A percentile compares a stretch with the other conserved stretches of the same genome.
Evolutionary conservation across 2,888 invertebrate genomes (phyloP).

Genomic region (Tribolium freemani): DNA sequence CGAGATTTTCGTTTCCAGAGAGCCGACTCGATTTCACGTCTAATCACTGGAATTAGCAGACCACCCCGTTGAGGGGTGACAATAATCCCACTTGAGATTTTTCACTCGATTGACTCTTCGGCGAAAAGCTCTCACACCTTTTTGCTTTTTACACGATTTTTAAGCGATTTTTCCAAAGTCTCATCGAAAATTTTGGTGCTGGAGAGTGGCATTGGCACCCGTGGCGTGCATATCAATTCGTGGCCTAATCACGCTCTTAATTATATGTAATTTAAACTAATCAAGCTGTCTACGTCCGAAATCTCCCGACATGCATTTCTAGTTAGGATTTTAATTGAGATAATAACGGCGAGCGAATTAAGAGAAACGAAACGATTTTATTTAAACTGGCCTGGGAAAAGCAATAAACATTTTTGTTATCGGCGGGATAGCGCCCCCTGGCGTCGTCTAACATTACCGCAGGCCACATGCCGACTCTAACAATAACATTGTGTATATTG

Average conservation of each 20-base stretch:
- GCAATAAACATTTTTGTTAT: slow-evolving; percentile 48
- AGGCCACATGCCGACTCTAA: slow-evolving; percentile 43
- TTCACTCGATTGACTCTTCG: slow-evolving; percentile 15
- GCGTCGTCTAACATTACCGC: slow-evolving; percentile 33
- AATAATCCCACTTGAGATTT: slow-evolving; percentile 32
- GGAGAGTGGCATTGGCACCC: not conserved
- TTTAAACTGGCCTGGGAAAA: slow-evolving; percentile 47
- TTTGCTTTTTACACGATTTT: not conserved
- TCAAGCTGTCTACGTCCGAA: slow-evolving; percentile 49
- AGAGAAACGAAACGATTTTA: slow-evolving; percentile 33
- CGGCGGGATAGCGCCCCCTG: slow-evolving; percentile 48
- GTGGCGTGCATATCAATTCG: slow-evolving; percentile 39
- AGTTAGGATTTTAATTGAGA: slow-evolving; percentile 43
- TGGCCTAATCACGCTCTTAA: slow-evolving; percentile 41
- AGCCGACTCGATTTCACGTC: slow-evolving; percentile 18
- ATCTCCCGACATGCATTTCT: slow-evolving; percentile 31
- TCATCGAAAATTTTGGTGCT: too few relatives aligned
- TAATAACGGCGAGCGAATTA: slow-evolving; percentile 32
- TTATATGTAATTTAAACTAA: slow-evolving; percentile 49
- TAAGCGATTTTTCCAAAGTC: too few relatives aligned
- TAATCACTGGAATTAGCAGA: slow-evolving; percentile 15
- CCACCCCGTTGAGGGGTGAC: slow-evolving; percentile 8
- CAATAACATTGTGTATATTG: slow-evolving; percentile 48
- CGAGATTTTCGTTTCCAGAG: slow-evolving; percentile 9
- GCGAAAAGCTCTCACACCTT: not conserved